These are phyloP conservation scores for Smutsia gigantea DNA, from an alignment of 2,797 vertebrate species.

Conservation along the genomic window DNA sequence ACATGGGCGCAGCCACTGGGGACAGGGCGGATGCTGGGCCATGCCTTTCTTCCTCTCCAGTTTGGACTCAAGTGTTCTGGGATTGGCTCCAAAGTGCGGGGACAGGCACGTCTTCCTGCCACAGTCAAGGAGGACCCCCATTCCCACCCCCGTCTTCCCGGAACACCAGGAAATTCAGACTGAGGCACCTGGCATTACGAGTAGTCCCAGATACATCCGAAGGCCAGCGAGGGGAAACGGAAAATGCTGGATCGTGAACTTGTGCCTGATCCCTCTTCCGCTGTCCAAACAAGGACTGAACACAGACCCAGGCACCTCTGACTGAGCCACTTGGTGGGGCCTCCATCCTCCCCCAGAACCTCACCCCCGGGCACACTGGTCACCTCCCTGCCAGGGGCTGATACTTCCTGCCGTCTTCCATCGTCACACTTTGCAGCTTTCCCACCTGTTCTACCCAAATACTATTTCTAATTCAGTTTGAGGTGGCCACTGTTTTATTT, in stretches of 20 bases:
- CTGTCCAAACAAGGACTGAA: neutral
- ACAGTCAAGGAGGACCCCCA: neutral
- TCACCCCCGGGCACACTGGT: rapidly evolving
- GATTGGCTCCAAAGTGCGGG: neutral
- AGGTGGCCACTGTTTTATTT: neutral
- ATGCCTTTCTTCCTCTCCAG: neutral
- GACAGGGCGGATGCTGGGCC: neutral
- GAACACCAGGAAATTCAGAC: neutral
- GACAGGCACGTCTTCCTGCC: neutral
- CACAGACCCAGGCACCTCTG: neutral
- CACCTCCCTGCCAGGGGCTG: rapidly evolving
- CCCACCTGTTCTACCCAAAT: neutral
- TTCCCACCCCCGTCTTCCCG: neutral
- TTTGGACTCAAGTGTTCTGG: neutral
- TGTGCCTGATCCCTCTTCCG: neutral
- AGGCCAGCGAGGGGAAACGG: neutral
- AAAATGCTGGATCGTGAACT: neutral
- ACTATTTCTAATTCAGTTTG: neutral
- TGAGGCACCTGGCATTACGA: neutral
- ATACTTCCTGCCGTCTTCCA: neutral
- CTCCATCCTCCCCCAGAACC: neutral
- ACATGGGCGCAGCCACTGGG: neutral
- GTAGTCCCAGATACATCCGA: neutral
- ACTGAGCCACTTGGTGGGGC: neutral
- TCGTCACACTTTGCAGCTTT: neutral